Evolutionary conservation across 2,113 vertebrate genomes (phyloP), one percentile per base, ranked within the genome.

Genomic region (Terrapene triunguis): DNA sequence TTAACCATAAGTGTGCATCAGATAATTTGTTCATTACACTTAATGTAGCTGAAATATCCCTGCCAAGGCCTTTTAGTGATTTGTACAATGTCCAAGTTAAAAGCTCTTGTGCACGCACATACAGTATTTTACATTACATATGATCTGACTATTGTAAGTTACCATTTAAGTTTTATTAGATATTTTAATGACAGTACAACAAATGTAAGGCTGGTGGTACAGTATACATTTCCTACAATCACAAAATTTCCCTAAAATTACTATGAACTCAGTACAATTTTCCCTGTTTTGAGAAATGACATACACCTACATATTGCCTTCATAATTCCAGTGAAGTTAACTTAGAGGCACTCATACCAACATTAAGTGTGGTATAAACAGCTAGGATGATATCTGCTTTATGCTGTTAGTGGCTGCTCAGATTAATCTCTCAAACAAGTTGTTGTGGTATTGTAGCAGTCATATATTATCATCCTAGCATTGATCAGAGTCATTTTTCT

Each of bases 91-190:
- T 44, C n/a, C 84, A 89, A 92, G 59, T 38, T 1, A 78, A 1
- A 50, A 78, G 4, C 16, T 16, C 16, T 81, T 80, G 6, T 35
- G 4, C 4, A 5, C 2, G 22, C 29, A 74, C 10, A 5, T 1
- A 2, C 19, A 25, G 35, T 4, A 50, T 3, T 86, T 91, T 59
- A 32, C 78, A 88, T 88, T 82, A 85, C 93, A 54, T 22, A 91
- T 0, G 7, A 93, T 42, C 89, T 87, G 88, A 80, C 74, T 83
- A 5, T 32, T 92, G 22, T 94, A 85, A 59, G 59, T 94, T 87
- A 96, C 86, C 96, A 97, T 83, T 5, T 35, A 79, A 92, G 3
- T 97, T 97, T 81, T 97, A 97, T 98, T 97, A 85, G 51, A 35
- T 69, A 59, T 91, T 89, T 12, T 78, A 95, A 87, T 62, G 84